These are phyloP conservation scores for Philaethria dido DNA, from an alignment of 2,888 invertebrate genomes.

Conservation along the genomic window DNA sequence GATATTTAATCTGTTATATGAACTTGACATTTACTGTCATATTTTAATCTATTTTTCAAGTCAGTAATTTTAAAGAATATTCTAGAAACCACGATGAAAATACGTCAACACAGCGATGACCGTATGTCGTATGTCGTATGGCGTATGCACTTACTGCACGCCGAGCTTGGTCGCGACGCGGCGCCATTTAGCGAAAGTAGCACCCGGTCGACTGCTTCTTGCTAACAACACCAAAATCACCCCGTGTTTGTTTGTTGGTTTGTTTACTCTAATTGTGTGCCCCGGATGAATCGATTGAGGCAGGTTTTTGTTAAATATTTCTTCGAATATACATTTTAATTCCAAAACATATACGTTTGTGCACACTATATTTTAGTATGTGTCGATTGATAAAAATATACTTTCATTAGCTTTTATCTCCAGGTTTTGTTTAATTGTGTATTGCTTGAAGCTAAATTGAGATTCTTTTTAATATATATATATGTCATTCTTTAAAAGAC, in stretches of 20 bases:
- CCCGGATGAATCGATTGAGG: slow-evolving; percentile 54
- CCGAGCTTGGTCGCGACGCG: slow-evolving; percentile 97
- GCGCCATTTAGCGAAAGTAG: slow-evolving; percentile 96
- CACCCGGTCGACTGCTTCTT: slow-evolving; percentile 88
- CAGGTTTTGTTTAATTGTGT: not conserved
- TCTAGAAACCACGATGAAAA: slow-evolving; percentile 40
- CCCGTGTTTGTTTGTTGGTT: slow-evolving; percentile 8
- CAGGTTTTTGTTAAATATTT: slow-evolving; percentile 13
- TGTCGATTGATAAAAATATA: too few species aligned
- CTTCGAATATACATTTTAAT: not conserved
- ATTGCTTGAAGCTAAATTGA: too few species aligned
- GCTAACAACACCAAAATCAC: slow-evolving; percentile 69
- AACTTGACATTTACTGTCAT: not conserved
- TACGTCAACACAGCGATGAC: slow-evolving; percentile 36
- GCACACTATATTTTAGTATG: too few species aligned
- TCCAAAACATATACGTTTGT: too few species aligned
- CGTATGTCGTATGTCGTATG: too few species aligned
- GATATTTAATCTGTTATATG: not conserved
- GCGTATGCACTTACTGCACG: slow-evolving; percentile 96
- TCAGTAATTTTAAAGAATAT: too few species aligned
- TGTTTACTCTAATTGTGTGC: not conserved
- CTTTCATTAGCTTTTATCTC: too few species aligned
- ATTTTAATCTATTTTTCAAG: too few species aligned
- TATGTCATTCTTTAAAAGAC: too few species aligned
- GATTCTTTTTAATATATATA: too few species aligned